phyloP scores from a whole-genome alignment of 2,888 invertebrate genomes.

The Pseudococcus longispinus region DNA sequence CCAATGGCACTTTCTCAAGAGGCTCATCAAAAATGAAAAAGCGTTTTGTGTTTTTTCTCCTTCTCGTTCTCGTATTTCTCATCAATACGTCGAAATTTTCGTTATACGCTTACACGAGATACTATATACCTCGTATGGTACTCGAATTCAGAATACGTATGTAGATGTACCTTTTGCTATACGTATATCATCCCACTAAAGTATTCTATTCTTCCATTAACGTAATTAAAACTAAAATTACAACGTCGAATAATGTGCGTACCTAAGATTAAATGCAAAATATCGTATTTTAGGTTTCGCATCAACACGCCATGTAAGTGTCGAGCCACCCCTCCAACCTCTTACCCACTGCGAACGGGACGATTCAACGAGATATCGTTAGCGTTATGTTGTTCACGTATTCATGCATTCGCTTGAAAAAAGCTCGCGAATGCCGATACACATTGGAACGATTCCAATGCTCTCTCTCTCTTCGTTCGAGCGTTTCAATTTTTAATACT shows the following conservation, averaged over 20 bases:
- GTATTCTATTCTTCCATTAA: slow-evolving; percentile 19
- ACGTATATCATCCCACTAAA: not conserved
- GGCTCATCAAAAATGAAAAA: slow-evolving; percentile 32
- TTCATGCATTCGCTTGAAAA: not conserved
- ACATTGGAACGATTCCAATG: not conserved
- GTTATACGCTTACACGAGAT: not conserved
- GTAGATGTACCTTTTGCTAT: not conserved
- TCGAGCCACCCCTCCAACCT: not conserved
- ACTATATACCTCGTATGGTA: not conserved
- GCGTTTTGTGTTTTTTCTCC: not conserved
- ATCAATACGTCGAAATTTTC: slow-evolving; percentile 16
- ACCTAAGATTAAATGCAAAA: slow-evolving; percentile 8
- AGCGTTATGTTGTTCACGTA: not conserved
- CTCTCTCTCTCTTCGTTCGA: not conserved
- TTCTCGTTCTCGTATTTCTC: not conserved
- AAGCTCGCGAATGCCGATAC: not conserved
- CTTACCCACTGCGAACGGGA: too few species aligned
- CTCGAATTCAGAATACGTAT: not conserved
- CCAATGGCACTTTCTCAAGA: not conserved
- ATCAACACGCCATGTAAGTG: slow-evolving; percentile 21
- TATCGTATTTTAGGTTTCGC: slow-evolving; percentile 11
- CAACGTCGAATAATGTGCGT: not conserved
- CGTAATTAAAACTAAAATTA: slow-evolving; percentile 15
- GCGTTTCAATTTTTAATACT: not conserved
- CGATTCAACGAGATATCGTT: not conserved